These are phyloP conservation scores for Nebria ingens DNA, from an alignment of 1,140 invertebrate species.

Conservation along the genomic window DNA sequence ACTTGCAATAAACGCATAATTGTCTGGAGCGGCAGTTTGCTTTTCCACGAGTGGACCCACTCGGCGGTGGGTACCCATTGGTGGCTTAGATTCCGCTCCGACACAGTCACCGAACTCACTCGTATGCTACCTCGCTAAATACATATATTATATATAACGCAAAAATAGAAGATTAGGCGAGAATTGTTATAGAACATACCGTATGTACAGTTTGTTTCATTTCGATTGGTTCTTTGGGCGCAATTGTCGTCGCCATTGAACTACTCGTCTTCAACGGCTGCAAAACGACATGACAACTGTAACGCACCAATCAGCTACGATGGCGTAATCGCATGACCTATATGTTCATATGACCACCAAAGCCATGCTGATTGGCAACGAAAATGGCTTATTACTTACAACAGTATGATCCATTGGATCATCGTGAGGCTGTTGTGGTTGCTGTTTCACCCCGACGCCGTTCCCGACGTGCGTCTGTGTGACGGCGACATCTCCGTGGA, in stretches of 20 bases:
- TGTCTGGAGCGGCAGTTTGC: constrained; percentile 93
- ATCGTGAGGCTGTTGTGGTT: constrained; percentile 4
- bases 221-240: background rate
- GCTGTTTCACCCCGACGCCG: constrained; percentile 16
- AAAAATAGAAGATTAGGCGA: constrained; percentile 9
- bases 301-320: background rate
- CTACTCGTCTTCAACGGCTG: constrained; percentile 7
- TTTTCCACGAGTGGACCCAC: constrained; percentile 96
- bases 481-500: constrained; percentile 24
- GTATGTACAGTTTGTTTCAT: constrained; percentile 13
- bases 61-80: constrained; percentile 79
- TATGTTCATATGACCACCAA: too few relatives aligned
- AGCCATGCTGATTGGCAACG: too few relatives aligned
- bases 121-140: constrained; percentile 39
- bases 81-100: constrained; percentile 22
- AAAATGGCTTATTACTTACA: background rate
- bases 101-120: constrained; percentile 29
- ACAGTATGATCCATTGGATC: background rate
- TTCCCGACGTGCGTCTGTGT: constrained; percentile 22
- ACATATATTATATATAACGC: background rate
- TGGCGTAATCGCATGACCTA: too few relatives aligned
- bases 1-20: constrained; percentile 98
- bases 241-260: background rate
- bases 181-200: constrained; percentile 15
- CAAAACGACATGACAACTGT: constrained; percentile 10